Conservation (phyloP, 1,140 invertebrate genomes). For the Drosophila pallidifrons region DNA sequence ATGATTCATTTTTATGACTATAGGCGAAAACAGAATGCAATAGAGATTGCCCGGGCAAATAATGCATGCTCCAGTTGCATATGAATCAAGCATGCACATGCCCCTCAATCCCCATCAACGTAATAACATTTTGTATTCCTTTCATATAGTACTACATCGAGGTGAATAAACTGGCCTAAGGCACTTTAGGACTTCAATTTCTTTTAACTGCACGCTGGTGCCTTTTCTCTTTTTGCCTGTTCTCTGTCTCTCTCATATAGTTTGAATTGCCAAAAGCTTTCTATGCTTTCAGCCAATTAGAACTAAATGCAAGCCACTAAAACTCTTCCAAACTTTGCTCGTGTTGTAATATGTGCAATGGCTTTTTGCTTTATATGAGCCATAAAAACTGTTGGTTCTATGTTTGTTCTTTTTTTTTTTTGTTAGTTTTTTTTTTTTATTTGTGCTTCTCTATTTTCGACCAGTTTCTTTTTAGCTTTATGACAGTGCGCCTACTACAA, state of each 20-base stretch:
- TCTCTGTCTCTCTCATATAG: not conserved
- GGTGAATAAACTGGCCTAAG: conserved; percentile 17
- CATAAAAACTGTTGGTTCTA: conserved; percentile 42
- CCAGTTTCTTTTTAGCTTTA: conserved; percentile 24
- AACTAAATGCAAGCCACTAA: conserved; percentile 45
- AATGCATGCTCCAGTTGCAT: conserved; percentile 3
- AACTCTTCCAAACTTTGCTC: conserved; percentile 14
- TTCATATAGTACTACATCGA: not conserved
- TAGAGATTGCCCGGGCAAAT: not conserved
- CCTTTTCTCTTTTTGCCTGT: not conserved
- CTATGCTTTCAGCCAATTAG: conserved; percentile 48
- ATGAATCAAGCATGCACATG: not conserved
- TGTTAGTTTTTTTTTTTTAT: conserved; percentile 6
- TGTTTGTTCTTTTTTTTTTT: conserved; percentile 13
- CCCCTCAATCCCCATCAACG: not conserved
- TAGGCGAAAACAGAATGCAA: not conserved
- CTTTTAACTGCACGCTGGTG: conserved; percentile 1
- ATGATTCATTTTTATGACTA: not conserved
- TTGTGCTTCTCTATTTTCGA: not conserved
- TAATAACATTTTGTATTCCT: conserved; percentile 25
- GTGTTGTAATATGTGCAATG: conserved; percentile 41
- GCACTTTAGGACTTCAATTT: conserved; percentile 22
- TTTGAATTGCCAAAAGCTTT: conserved; percentile 34
- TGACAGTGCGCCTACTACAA: conserved; percentile 27
- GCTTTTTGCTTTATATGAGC: conserved; percentile 49